Evolutionary conservation across 2,888 invertebrate genomes (phyloP).

Genomic region (Catocala sponsa): DNA sequence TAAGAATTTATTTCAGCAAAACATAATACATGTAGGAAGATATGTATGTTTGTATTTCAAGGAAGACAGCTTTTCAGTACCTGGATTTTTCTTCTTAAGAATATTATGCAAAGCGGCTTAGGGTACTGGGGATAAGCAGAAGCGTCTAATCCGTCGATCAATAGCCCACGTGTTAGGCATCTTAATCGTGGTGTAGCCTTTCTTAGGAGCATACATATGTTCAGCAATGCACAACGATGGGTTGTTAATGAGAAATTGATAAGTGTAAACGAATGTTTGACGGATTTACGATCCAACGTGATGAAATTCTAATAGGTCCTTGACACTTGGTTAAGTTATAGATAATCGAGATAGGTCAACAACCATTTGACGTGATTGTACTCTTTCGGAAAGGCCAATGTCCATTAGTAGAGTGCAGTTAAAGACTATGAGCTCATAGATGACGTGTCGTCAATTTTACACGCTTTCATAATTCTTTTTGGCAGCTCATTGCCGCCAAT

Average conservation of each 20-base stretch:
- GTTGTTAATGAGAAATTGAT: constrained; percentile 23
- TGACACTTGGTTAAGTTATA: background rate
- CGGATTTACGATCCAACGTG: constrained; percentile 18
- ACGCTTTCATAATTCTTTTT: no score
- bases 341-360: constrained; percentile 1
- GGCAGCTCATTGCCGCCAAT: no score
- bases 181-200: constrained; percentile 13
- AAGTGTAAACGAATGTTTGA: constrained; percentile 12
- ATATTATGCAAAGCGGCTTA: constrained; percentile 1
- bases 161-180: constrained; percentile 15
- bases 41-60: no score
- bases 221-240: constrained; percentile 9
- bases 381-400: background rate
- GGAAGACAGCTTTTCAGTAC: background rate
- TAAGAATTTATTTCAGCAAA: no score
- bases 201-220: constrained; percentile 22
- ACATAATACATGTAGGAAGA: no score
- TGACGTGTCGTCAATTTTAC: no score
- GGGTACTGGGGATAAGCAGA: constrained; percentile 18
- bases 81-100: background rate
- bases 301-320: constrained; percentile 6
- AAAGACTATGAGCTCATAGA: no score
- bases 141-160: constrained; percentile 23
- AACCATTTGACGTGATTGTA: background rate
- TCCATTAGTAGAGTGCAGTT: background rate